Percentiles rank a stretch among this genome's conserved stretches.
Evolutionary conservation across 2,113 vertebrate genomes (phyloP).

Genomic region (Pelmatolapia mariae): DNA sequence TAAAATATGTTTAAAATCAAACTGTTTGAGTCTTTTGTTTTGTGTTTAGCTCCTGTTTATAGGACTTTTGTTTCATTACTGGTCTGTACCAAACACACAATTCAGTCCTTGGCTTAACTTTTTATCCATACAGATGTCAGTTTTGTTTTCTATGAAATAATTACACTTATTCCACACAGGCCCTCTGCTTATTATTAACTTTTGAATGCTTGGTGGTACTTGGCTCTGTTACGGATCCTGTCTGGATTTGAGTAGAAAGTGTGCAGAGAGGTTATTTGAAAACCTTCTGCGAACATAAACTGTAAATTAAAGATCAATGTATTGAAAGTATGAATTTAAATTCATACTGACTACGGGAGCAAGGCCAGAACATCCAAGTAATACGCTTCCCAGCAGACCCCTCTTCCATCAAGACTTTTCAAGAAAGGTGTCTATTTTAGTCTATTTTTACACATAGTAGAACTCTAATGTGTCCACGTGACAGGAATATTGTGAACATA

Average conservation of each 20-base stretch:
- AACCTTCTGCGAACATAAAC: neutral
- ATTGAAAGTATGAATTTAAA: neutral
- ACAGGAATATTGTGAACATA: neutral
- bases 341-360: neutral
- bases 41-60: neutral
- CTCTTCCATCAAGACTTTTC: neutral
- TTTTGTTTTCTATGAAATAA: neutral
- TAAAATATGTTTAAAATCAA: constrained; percentile 39
- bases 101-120: neutral
- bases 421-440: neutral
- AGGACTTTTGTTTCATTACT: neutral
- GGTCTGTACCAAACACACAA: neutral
- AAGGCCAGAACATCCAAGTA: neutral
- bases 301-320: neutral
- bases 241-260: neutral
- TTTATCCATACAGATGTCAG: neutral
- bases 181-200: neutral
- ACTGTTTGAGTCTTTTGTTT: neutral
- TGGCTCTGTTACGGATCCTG: neutral
- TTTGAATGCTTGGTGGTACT: neutral
- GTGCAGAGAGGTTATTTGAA: neutral
- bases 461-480: neutral
- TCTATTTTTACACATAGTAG: neutral
- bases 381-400: neutral
- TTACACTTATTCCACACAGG: neutral